Conservation (phyloP, 1,140 invertebrate species). For the Musca domestica region DNA sequence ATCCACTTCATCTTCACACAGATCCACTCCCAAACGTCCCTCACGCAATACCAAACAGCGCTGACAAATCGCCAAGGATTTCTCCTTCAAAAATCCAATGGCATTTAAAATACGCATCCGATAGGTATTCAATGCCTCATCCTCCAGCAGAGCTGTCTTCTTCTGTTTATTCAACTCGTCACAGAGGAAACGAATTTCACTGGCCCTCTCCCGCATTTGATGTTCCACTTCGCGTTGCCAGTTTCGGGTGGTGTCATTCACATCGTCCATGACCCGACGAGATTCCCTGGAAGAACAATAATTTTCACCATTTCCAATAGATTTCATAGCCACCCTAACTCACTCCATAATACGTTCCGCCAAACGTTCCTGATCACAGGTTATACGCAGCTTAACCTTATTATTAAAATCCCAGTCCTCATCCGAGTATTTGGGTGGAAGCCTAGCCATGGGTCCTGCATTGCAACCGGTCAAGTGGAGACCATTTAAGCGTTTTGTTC, state of each 20-base stretch:
- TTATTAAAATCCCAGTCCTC: slow-evolving; percentile 73
- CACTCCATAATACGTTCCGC: slow-evolving; percentile 66
- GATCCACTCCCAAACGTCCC: slow-evolving; percentile 47
- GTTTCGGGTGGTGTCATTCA: slow-evolving; percentile 62
- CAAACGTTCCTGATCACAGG: slow-evolving; percentile 69
- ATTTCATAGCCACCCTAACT: too few relatives aligned
- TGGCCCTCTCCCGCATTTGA: slow-evolving; percentile 72
- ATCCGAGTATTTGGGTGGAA: slow-evolving; percentile 63
- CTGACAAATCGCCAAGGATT: slow-evolving; percentile 64
- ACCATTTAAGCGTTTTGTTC: slow-evolving; percentile 42
- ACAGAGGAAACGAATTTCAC: slow-evolving; percentile 78
- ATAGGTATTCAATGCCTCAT: slow-evolving; percentile 50
- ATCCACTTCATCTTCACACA: slow-evolving; percentile 63
- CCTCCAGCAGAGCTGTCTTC: slow-evolving; percentile 58
- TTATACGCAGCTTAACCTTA: slow-evolving; percentile 62
- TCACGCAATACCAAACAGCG: slow-evolving; percentile 68
- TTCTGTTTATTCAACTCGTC: slow-evolving; percentile 75
- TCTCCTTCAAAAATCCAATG: slow-evolving; percentile 65
- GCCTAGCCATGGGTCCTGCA: slow-evolving; percentile 58
- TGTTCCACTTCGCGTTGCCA: slow-evolving; percentile 73
- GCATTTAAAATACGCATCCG: slow-evolving; percentile 65
- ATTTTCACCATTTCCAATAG: too few relatives aligned
- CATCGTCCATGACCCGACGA: slow-evolving; percentile 63
- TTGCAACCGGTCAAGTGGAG: slow-evolving; percentile 46
- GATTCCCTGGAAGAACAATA: too few relatives aligned